Evolutionary conservation across 2,797 vertebrate species (phyloP).

Genomic region (Arremon brunneinucha): DNA sequence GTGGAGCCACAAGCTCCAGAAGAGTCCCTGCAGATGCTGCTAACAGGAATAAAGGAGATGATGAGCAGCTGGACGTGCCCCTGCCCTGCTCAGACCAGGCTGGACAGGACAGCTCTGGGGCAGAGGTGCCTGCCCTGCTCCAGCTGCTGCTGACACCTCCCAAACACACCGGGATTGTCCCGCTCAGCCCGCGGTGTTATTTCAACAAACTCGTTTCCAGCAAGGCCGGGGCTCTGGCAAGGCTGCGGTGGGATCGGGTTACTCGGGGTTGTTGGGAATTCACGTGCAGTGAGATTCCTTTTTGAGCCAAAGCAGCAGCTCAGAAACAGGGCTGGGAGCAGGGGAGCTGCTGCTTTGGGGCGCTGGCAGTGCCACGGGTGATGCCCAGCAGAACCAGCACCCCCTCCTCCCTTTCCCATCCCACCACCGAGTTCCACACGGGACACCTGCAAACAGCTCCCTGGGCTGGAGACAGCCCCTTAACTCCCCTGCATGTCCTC

Average conservation of each 20-base stretch:
- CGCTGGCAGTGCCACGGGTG: rapidly evolving
- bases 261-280: background rate
- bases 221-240: background rate
- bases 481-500: rapidly evolving
- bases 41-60: background rate
- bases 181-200: background rate
- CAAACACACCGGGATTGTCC: background rate
- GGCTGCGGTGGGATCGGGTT: background rate
- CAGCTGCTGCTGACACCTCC: background rate
- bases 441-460: background rate
- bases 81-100: background rate
- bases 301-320: background rate
- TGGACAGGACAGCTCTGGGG: background rate
- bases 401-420: background rate
- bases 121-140: background rate
- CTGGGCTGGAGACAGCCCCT: background rate
- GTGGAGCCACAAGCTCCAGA: background rate
- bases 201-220: background rate
- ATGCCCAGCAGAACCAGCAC: background rate
- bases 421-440: background rate
- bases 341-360: background rate
- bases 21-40: background rate
- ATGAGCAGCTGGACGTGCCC: too few relatives aligned
- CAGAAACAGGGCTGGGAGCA: background rate
- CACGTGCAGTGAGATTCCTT: background rate